Evolutionary conservation across 2,113 vertebrate species (phyloP).

Genomic region (Heterotis niloticus): DNA sequence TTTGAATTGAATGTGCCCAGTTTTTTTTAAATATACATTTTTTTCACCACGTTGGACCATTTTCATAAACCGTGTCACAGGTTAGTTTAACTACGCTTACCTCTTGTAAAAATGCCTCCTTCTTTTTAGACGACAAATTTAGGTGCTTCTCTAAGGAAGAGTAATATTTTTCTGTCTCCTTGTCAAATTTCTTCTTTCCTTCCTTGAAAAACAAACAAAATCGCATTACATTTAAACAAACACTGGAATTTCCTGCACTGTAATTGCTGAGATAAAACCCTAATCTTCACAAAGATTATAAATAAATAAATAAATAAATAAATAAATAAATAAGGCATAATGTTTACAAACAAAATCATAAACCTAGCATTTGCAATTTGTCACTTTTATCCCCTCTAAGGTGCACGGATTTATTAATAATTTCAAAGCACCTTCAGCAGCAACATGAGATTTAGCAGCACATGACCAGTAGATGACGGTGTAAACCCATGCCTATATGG

Average conservation of each 20-base stretch:
- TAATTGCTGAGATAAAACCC: constrained; percentile 42
- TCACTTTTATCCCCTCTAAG: neutral
- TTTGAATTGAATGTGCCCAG: neutral
- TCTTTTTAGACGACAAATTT: constrained; percentile 93
- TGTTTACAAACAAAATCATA: constrained; percentile 32
- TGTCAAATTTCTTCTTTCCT: constrained; percentile 98
- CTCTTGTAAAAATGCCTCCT: constrained; percentile 90
- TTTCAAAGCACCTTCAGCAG: neutral
- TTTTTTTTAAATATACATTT: constrained; percentile 29
- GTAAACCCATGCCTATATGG: neutral
- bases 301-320: constrained; percentile 30
- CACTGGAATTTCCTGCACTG: constrained; percentile 37
- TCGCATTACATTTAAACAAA: constrained; percentile 21
- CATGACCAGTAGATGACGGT: constrained; percentile 33
- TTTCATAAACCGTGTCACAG: neutral
- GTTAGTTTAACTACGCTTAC: constrained; percentile 57
- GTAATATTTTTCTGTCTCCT: constrained; percentile 96
- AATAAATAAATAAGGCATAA: constrained; percentile 30
- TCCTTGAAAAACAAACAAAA: constrained; percentile 67
- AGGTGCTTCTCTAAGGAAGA: constrained; percentile 93
- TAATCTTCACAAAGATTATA: constrained; percentile 29
- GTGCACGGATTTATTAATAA: neutral
- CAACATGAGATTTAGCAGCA: neutral
- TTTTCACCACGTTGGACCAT: constrained; percentile 42
- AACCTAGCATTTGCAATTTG: neutral